Base-by-base conservation (phyloP, 2,113 vertebrate genomes). In the Xenopus borealis region DNA sequence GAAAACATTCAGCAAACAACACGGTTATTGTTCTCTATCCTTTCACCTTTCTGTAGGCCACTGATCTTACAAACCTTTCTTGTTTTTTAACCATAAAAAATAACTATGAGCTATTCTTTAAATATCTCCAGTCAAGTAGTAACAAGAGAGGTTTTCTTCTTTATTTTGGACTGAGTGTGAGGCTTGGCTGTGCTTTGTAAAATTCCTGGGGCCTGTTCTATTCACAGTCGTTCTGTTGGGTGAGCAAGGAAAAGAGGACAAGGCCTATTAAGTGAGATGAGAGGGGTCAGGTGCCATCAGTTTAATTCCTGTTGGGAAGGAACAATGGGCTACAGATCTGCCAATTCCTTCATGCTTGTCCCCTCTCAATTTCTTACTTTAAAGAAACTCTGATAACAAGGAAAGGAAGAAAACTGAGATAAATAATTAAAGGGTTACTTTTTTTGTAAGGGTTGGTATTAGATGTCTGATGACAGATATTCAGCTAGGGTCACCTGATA, bases 1-100 rank as follows among this genome's bases (percentile, higher is more conserved):
- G 62, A 0, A 82, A 72, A 46, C 82, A 82, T 27, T 75, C 40
- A 62, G 77, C 67, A 81, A 86, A 90, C 89, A 91, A 88, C 86
- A 82, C 70, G 12, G 81, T 84, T 82, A 89, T 89, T 91, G 90
- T 92, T 89, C 88, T 91, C 88, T 84, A 77, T 72, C 86, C 80
- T 82, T 78, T 83, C 90, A 88, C 88, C 84, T 89, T 88, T 84
- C 84, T 82, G 64, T 72, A 81, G 83, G 81, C 81, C 89, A 69
- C 83, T 71, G 82, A 74, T 80, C 82, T 44, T 80, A 74, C 83
- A 79, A 80, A 84, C 80, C 62, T 63, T 69, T 8, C 77, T 84
- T 82, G 84, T 75, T 20, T 47, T 27, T 66, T 46, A 30, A 16
- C 10, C 18, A 46, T 66, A 19, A 78, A 73, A 84, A 82, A 82